Percentiles rank a stretch among this genome's conserved stretches.
phyloP scores from a whole-genome alignment of 1,140 invertebrate genomes.

The Macrostomum lignano region DNA sequence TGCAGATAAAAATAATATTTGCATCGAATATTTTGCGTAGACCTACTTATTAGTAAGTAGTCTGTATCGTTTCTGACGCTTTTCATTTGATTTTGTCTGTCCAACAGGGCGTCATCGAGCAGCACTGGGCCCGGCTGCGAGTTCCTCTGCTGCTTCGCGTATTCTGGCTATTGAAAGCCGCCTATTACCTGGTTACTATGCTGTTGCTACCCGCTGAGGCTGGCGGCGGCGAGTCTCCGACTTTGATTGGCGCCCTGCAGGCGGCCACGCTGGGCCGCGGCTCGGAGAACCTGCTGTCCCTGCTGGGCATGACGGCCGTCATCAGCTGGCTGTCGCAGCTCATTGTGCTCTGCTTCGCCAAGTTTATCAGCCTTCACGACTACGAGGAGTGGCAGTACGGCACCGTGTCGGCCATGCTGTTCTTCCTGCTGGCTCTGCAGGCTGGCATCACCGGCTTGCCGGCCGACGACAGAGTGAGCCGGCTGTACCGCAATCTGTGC shows the following conservation, averaged over 20 bases:
- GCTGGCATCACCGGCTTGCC: constrained; percentile 63
- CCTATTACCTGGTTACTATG: constrained; percentile 8
- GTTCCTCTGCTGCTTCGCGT: constrained; percentile 54
- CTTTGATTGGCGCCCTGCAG: constrained; percentile 14
- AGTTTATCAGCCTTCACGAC: constrained; percentile 44
- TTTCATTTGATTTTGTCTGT: too few relatives aligned
- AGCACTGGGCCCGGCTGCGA: constrained; percentile 54
- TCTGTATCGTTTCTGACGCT: too few relatives aligned
- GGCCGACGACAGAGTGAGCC: constrained; percentile 51
- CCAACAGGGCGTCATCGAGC: constrained; percentile 55
- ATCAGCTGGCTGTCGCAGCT: constrained; percentile 53
- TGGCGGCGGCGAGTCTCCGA: constrained; percentile 32
- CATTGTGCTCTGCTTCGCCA: constrained; percentile 56
- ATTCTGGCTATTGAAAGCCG: constrained; percentile 44
- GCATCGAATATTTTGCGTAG: too few relatives aligned
- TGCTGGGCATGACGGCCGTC: constrained; percentile 62
- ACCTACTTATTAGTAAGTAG: too few relatives aligned
- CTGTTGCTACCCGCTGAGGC: too few relatives aligned
- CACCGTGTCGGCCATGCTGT: constrained; percentile 63
- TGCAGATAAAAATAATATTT: too few relatives aligned
- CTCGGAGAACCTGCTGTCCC: constrained; percentile 60
- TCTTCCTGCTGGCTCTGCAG: constrained; percentile 68
- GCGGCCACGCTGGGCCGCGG: constrained; percentile 45
- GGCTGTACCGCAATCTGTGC: constrained; percentile 61
- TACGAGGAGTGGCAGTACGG: constrained; percentile 58